Percentiles rank a stretch among this genome's conserved stretches.
phyloP scores from a whole-genome alignment of 2,113 vertebrate species.

The Heteronetta atricapilla region DNA sequence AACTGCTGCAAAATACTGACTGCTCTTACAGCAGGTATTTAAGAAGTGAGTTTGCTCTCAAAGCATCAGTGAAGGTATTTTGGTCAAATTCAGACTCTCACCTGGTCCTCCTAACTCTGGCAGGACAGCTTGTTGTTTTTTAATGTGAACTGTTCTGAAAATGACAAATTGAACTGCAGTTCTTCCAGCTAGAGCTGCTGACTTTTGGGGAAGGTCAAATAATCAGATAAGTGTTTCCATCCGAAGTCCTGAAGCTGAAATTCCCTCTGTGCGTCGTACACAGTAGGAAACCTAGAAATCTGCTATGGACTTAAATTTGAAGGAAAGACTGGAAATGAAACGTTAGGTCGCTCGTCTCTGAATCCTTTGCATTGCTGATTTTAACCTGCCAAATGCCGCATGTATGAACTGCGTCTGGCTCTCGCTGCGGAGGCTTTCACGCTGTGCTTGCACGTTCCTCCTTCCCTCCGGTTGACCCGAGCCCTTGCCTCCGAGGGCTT shows the following conservation, averaged over 20 bases:
- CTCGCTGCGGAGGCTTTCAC: not conserved
- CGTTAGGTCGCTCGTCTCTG: not conserved
- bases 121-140: not conserved
- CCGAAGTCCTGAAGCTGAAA: not conserved
- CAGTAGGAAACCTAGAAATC: not conserved
- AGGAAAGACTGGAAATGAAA: not conserved
- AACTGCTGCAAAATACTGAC: constrained; percentile 56
- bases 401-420: not conserved
- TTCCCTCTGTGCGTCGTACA: not conserved
- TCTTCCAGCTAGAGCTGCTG: not conserved
- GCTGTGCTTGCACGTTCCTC: not conserved
- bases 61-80: not conserved
- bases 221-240: not conserved
- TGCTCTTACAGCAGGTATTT: not conserved
- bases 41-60: accelerated
- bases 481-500: not conserved
- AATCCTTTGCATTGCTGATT: not conserved
- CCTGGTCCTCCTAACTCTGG: not conserved
- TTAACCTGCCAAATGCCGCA: not conserved
- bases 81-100: not conserved
- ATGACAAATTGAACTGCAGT: accelerated
- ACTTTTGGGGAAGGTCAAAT: not conserved
- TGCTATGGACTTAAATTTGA: not conserved
- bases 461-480: not conserved
- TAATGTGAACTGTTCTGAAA: not conserved